Evolutionary conservation across 1,140 invertebrate species (phyloP), one percentile per base, ranked within the genome.

Genomic region (Zophobas atratus): DNA sequence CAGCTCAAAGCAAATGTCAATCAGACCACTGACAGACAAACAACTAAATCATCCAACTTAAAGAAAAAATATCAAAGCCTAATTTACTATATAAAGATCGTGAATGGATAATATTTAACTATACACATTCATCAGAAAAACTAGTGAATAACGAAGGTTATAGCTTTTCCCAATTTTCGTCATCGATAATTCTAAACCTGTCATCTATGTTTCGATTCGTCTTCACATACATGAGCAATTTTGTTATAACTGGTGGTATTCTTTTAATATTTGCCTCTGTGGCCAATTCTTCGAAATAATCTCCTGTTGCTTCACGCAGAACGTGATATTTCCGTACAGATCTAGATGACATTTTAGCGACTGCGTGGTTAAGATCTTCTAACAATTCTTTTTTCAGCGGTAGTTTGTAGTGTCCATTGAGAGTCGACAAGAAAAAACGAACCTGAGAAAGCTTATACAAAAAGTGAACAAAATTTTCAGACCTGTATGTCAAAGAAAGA

Each of bases 401-500:
- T 4, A 80, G 39, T 6, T 55, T 38, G 39, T 56, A 70, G 38
- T 53, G 75, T 53, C 71, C 48, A 32, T 4, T 73, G 39, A 80
- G 60, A n/a, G 49, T 51, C 6, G 70, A 56, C n/a, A 80, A 36
- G 34, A 76, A 67, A 41, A 80, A 80, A 36, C 71, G 55, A 34
- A 77, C 70, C 78, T 79, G 32, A 43, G 20, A 53, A 55, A 53
- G 20, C 20, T 20, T 20, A 20, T 20, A 20, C 20, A 20, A 20
- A 20, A 20, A 36, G 46, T 34, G 35, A 33, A 38, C 20, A 63
- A 63, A 6, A 20, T 20, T 20, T 20, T 6, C 35, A 4, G 84
- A 95, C 92, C 90, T 98, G 96, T 73, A 95, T 87, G 85, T 98
- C 93, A 85, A 96, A 96, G 88, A 96, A 92, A 48, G 93, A 93